Evolutionary conservation across 1,140 invertebrate genomes (phyloP), one percentile per base, ranked within the genome.

Genomic region (Drosophila ananassae): DNA sequence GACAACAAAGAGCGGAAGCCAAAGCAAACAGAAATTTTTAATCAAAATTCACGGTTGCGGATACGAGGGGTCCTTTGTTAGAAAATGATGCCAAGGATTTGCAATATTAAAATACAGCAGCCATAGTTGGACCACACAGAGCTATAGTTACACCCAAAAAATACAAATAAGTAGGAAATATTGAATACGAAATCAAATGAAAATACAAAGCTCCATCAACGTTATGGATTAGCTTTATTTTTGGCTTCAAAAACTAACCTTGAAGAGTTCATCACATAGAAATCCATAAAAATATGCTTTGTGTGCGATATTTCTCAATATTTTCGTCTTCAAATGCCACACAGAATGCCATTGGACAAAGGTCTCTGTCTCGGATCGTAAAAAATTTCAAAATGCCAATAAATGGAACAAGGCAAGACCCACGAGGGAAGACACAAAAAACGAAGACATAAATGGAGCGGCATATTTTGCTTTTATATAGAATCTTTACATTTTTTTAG

Each of bases 381-480:
- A 80, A 84, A 85, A 62, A 48, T 59, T 64, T 41, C 68, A 59
- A 75, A 84, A 85, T 74, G 68, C 66, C 81, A 77, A 77, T 85
- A 84, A 85, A 81, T 54, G 58, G 63, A 63, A 47, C 32, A 47
- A 69, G 50, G 61, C 52, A 48, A 46, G 57, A 24, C 25, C 50
- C 41, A 37, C 46, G 41, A 55, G 44, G 46, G 10, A 13, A 52
- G 21, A 22, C 41, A 59, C 55, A 37, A 28, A 55, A 25, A 30
- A 57, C 9, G 13, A 48, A 64, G 71, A 73, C 71, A 77, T 62
- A 80, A 80, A 69, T 82, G 66, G 76, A 85, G 64, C 82, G 82
- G 82, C 81, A 87, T 87, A 81, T 87, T 81, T 87, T 52, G 74
- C 78, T 67, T 87, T 77, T 61, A 73, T 67, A 72, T 62, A 77